Conservation (phyloP, 2,888 invertebrate species). For the Anaspis maculata region DNA sequence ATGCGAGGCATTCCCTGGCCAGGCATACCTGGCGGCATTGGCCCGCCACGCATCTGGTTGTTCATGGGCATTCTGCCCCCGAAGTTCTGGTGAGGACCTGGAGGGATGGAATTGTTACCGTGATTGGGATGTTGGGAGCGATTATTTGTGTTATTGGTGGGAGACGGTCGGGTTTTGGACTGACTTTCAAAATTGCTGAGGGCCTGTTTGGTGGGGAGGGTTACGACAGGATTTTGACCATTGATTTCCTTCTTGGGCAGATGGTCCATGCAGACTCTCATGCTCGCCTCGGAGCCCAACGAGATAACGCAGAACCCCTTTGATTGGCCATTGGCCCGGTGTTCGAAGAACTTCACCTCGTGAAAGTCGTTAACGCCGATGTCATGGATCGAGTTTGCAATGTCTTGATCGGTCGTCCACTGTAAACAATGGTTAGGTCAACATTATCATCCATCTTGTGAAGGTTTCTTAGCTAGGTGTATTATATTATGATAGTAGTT, state of each 20-base stretch:
- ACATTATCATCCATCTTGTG: constrained; percentile 8
- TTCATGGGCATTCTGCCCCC: constrained; percentile 44
- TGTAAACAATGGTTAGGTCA: constrained; percentile 44
- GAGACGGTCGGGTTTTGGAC: constrained; percentile 80
- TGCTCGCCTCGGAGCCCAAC: constrained; percentile 85
- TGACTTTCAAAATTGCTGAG: constrained; percentile 83
- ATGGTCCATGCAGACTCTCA: constrained; percentile 84
- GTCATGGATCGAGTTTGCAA: constrained; percentile 80
- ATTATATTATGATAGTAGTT: neutral
- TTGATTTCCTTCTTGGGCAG: constrained; percentile 93
- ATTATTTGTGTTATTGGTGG: constrained; percentile 56
- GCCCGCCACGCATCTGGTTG: constrained; percentile 39
- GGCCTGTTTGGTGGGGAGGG: constrained; percentile 88
- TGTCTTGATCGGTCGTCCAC: constrained; percentile 98
- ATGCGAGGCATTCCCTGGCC: constrained; percentile 48
- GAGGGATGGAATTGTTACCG: constrained; percentile 48
- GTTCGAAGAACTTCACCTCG: constrained; percentile 99
- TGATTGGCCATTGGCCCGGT: constrained; percentile 95
- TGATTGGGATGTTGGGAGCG: constrained; percentile 55
- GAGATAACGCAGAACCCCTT: constrained; percentile 97
- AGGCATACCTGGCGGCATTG: constrained; percentile 45
- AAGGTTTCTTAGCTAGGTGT: neutral
- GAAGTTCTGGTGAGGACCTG: constrained; percentile 51
- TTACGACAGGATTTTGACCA: constrained; percentile 90
- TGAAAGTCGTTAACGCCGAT: constrained; percentile 89